These are phyloP conservation scores for Phasia obesa DNA, from an alignment of 2,888 invertebrate genomes.

Conservation along the genomic window DNA sequence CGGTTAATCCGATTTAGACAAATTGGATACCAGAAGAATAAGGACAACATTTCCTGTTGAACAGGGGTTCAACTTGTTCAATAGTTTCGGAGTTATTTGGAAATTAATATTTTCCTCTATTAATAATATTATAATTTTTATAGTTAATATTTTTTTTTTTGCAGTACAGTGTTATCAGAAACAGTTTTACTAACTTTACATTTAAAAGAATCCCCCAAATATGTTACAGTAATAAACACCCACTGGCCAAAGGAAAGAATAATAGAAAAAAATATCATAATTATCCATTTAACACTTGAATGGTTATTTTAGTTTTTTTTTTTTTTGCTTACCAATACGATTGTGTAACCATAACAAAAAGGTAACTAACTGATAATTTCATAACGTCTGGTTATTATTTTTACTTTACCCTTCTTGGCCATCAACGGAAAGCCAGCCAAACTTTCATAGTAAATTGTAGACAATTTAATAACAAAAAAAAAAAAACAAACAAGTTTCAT, in stretches of 20 bases:
- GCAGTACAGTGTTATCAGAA: too few species aligned
- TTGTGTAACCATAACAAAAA: conserved; percentile 33
- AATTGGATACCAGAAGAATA: too few species aligned
- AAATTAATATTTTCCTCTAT: too few species aligned
- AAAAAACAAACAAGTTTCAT: too few species aligned
- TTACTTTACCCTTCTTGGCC: background rate
- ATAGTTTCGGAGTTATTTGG: too few species aligned
- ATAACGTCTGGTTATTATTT: conserved; percentile 29
- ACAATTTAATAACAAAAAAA: background rate
- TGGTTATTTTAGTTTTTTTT: background rate
- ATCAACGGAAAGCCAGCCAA: background rate
- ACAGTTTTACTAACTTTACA: background rate
- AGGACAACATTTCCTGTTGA: too few species aligned
- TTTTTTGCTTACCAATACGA: conserved; percentile 41
- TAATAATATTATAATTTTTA: too few species aligned
- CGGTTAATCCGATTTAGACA: too few species aligned
- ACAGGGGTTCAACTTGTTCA: too few species aligned
- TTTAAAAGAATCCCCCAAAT: background rate
- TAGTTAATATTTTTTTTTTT: too few species aligned
- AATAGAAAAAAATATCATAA: conserved; percentile 47
- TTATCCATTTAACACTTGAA: conserved; percentile 68
- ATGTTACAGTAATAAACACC: conserved; percentile 46
- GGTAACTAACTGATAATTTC: conserved; percentile 52
- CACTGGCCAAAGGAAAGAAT: conserved; percentile 19
- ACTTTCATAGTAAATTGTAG: background rate